A percentile compares a stretch with the other conserved stretches of the same genome.
These are phyloP conservation scores for Cosmorhoe ocellata DNA, from an alignment of 2,888 invertebrate genomes.

Conservation along the genomic window DNA sequence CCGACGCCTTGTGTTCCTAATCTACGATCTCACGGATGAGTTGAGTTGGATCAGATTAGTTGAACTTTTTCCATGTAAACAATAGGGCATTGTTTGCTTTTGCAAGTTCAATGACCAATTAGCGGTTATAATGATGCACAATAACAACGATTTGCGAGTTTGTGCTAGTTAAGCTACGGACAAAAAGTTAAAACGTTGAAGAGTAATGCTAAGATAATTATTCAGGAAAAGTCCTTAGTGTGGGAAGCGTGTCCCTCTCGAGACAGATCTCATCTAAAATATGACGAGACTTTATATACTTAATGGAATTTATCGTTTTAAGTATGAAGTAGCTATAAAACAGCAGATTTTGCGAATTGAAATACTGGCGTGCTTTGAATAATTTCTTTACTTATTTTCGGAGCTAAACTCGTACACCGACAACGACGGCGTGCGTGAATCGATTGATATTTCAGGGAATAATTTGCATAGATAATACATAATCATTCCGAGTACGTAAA, in stretches of 20 bases:
- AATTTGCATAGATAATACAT: constrained; percentile 23
- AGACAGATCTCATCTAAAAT: not conserved
- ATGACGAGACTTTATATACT: not conserved
- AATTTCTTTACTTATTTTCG: constrained; percentile 1
- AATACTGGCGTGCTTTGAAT: constrained; percentile 1
- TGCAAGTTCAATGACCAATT: constrained; percentile 21
- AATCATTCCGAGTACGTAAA: constrained; percentile 14
- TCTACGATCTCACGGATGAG: constrained; percentile 12
- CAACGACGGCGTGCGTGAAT: constrained; percentile 9
- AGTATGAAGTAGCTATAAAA: not conserved
- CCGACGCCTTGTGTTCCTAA: constrained; percentile 5
- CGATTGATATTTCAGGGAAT: constrained; percentile 26
- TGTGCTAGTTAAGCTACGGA: constrained; percentile 1
- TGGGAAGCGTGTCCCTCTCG: not conserved
- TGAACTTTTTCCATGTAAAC: constrained; percentile 16
- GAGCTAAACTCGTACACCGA: not conserved
- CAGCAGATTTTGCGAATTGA: not conserved
- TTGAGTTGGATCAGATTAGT: constrained; percentile 3
- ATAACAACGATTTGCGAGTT: constrained; percentile 10
- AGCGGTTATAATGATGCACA: constrained; percentile 8
- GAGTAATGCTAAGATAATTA: constrained; percentile 1
- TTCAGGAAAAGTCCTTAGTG: not conserved
- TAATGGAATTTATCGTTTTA: not conserved
- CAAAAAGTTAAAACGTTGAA: constrained; percentile 1
- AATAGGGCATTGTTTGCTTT: constrained; percentile 20